Evolutionary conservation across 2,113 vertebrate genomes (phyloP).

Genomic region (Pseudorhombus dupliciocellatus): DNA sequence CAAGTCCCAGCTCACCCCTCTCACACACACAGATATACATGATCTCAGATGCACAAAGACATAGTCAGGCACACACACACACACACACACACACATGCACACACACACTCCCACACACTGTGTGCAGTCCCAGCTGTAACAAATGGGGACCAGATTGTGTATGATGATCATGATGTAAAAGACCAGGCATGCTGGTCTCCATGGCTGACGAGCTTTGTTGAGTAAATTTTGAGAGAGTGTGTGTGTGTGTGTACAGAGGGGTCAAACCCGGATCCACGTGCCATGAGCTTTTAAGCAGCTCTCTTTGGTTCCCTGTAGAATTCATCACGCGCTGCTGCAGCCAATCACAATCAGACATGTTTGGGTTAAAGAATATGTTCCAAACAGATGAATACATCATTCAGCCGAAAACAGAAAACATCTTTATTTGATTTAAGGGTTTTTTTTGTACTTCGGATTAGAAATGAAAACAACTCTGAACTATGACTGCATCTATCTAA

Average conservation of each 20-base stretch:
- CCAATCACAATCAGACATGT: constrained; percentile 33
- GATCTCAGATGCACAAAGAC: constrained; percentile 28
- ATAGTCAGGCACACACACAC: constrained; percentile 29
- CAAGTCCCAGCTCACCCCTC: constrained; percentile 40
- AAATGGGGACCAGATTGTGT: constrained; percentile 78
- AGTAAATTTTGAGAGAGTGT: constrained; percentile 65
- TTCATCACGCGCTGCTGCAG: constrained; percentile 26
- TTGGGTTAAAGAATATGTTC: neutral
- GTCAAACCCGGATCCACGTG: constrained; percentile 50
- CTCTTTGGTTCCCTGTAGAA: constrained; percentile 34
- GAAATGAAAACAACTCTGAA: too few relatives aligned
- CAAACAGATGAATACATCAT: neutral
- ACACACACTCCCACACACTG: constrained; percentile 33
- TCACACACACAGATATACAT: constrained; percentile 24
- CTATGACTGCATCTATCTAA: too few relatives aligned
- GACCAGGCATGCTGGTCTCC: constrained; percentile 76
- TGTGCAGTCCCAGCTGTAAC: constrained; percentile 66
- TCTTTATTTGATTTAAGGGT: constrained; percentile 1
- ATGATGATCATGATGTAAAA: constrained; percentile 73
- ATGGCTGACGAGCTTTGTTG: constrained; percentile 72
- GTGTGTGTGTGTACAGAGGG: constrained; percentile 10
- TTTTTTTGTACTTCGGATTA: neutral
- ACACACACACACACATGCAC: constrained; percentile 34
- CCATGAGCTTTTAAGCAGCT: constrained; percentile 42
- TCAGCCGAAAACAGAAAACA: neutral